phyloP scores from a whole-genome alignment of 1,140 invertebrate genomes.

The Vanessa atalanta region DNA sequence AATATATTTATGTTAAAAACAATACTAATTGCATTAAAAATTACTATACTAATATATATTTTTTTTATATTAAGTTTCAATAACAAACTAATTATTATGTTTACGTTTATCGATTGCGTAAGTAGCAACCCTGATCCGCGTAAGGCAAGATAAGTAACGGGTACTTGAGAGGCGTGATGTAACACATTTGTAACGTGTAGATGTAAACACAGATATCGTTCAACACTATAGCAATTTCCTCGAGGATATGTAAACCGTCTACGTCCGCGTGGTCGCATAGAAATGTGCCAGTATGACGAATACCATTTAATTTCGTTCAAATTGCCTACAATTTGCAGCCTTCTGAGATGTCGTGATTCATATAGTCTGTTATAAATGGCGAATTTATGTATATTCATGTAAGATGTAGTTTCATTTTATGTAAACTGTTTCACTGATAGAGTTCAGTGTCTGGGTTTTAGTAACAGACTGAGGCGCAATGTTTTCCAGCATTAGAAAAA shows the following conservation, averaged over 20 bases:
- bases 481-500: too few species aligned
- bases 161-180: conserved; percentile 66
- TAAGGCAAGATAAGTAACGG: conserved; percentile 64
- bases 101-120: not conserved
- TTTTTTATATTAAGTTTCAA: not conserved
- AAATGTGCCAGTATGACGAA: conserved; percentile 12
- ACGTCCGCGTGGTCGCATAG: not conserved
- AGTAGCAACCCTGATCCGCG: conserved; percentile 52
- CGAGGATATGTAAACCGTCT: conserved; percentile 18
- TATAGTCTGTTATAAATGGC: not conserved
- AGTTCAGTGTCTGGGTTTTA: too few species aligned
- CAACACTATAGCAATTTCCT: conserved; percentile 50
- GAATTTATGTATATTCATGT: not conserved
- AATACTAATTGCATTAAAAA: too few species aligned
- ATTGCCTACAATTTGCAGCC: conserved; percentile 19
- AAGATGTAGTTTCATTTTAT: not conserved
- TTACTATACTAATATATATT: not conserved
- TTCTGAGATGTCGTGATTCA: not conserved
- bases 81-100: not conserved
- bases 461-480: too few species aligned
- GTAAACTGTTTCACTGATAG: too few species aligned
- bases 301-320: conserved; percentile 15
- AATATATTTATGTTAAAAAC: too few species aligned
- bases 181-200: conserved; percentile 70
- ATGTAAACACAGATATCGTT: conserved; percentile 65